Base-by-base conservation (phyloP, 1,140 invertebrate species). In the Listronotus bonariensis region DNA sequence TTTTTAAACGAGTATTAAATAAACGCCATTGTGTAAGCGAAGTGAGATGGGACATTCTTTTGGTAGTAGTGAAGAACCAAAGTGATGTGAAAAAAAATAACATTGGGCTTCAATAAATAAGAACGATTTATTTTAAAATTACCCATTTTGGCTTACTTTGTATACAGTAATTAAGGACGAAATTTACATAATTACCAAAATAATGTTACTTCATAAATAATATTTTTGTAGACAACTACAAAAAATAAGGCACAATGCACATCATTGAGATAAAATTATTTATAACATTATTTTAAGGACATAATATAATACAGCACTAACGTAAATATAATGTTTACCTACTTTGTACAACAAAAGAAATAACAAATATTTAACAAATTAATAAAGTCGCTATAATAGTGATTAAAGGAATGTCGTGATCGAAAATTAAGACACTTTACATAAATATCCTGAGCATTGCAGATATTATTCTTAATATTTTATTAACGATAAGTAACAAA, bases 91-190 rank as follows among this genome's bases (percentile, higher is more conserved):
- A 7, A 62, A 20, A 31, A 63, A 59, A 49, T 43, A 68, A 67
- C 32, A 15, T 9, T 14, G 26, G 43, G 45, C 6, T 43, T 58
- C 41, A 72, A 71, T 72, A 72, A 72, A 72, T 72, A 72, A 72
- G 67, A 70, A 67, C 64, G 71, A 68, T 72, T 72, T 72, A 71
- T 72, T 70, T 45, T 56, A 71, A 66, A 72, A 69, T 71, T 61
- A 63, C 64, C 69, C 64, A 72, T 72, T 72, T 72, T 70, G 71
- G 68, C 68, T 70, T 72, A 70, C 45, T 67, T 72, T 72, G 66
- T 72, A 70, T 70, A 68, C 56, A 68, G 45, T 58, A 48, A 46
- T 12, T 69, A 69, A 69, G 68, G 66, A 61, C 63, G 53, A 65
- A 71, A 66, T 68, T 45, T 70, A 60, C 57, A 60, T n/a, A 52